Conservation (phyloP, 2,888 invertebrate species). For the Chelonus formosanus region DNA sequence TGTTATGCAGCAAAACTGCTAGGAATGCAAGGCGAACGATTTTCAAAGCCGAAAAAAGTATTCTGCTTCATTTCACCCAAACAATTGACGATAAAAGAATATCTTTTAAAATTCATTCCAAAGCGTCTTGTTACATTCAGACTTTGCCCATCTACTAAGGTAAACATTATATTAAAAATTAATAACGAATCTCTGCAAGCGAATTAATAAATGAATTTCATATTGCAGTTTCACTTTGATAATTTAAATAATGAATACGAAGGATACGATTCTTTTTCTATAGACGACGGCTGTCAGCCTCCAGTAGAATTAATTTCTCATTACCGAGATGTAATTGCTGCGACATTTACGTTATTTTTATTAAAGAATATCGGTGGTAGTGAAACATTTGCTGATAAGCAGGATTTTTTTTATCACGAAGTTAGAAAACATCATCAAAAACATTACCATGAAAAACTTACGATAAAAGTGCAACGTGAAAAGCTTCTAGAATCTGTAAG, state of each 20-base stretch:
- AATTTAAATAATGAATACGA: slow-evolving; percentile 68
- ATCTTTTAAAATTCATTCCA: slow-evolving; percentile 91
- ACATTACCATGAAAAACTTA: slow-evolving; percentile 85
- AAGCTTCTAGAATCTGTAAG: slow-evolving; percentile 81
- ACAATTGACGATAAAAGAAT: slow-evolving; percentile 92
- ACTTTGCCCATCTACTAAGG: slow-evolving; percentile 93
- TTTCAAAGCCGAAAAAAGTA: slow-evolving; percentile 84
- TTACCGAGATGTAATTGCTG: slow-evolving; percentile 90
- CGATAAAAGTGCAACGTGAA: slow-evolving; percentile 82
- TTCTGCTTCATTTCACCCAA: slow-evolving; percentile 91
- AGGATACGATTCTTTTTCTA: slow-evolving; percentile 73
- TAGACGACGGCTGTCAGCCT: slow-evolving; percentile 92
- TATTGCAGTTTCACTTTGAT: slow-evolving; percentile 75
- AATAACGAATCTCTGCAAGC: neutral
- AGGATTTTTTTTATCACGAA: slow-evolving; percentile 76
- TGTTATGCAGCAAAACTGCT: slow-evolving; percentile 86
- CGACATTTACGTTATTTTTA: slow-evolving; percentile 90
- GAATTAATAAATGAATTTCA: neutral
- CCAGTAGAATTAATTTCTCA: slow-evolving; percentile 83
- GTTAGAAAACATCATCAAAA: slow-evolving; percentile 85
- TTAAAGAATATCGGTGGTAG: slow-evolving; percentile 94
- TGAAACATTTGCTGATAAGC: slow-evolving; percentile 88
- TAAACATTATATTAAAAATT: slow-evolving; percentile 53
- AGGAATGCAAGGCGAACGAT: slow-evolving; percentile 69
- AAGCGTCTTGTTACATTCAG: slow-evolving; percentile 91